Evolutionary conservation across 2,888 invertebrate species (phyloP).

Genomic region (Apodemia zela): DNA sequence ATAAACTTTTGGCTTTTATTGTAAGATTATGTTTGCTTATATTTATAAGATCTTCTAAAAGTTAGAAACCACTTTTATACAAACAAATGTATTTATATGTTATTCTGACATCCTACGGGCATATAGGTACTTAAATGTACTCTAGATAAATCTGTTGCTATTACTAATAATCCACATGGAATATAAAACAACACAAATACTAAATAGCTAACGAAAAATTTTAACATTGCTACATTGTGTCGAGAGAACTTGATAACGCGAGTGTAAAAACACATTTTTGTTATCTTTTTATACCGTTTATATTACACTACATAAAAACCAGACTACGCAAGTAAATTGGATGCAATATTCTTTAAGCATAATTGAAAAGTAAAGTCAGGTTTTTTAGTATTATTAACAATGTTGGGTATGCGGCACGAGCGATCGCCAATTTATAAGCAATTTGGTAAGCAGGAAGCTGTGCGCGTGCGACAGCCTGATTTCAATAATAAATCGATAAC

Average conservation of each 20-base stretch:
- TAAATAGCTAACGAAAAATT: background rate
- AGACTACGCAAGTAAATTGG: slow-evolving; percentile 28
- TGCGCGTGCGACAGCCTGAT: slow-evolving; percentile 64
- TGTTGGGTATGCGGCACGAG: slow-evolving; percentile 61
- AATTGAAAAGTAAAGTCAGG: slow-evolving; percentile 63
- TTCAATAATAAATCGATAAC: slow-evolving; percentile 76
- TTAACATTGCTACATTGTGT: background rate
- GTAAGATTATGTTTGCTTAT: too few relatives aligned
- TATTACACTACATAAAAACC: slow-evolving; percentile 15
- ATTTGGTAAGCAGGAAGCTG: slow-evolving; percentile 67
- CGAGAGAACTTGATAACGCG: slow-evolving; percentile 10
- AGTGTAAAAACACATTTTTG: slow-evolving; percentile 8
- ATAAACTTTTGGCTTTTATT: too few relatives aligned
- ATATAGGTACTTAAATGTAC: too few relatives aligned
- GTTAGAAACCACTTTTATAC: too few relatives aligned
- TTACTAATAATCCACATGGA: too few relatives aligned
- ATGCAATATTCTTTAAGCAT: slow-evolving; percentile 55
- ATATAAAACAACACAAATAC: too few relatives aligned
- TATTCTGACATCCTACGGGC: too few relatives aligned
- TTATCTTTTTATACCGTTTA: slow-evolving; percentile 20
- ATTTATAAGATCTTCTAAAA: too few relatives aligned
- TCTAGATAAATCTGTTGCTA: too few relatives aligned
- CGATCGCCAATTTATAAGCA: slow-evolving; percentile 71
- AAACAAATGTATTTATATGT: too few relatives aligned
- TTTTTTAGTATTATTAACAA: slow-evolving; percentile 66